phyloP scores from a whole-genome alignment of 2,888 invertebrate genomes.

The Eurytoma adleriae region DNA sequence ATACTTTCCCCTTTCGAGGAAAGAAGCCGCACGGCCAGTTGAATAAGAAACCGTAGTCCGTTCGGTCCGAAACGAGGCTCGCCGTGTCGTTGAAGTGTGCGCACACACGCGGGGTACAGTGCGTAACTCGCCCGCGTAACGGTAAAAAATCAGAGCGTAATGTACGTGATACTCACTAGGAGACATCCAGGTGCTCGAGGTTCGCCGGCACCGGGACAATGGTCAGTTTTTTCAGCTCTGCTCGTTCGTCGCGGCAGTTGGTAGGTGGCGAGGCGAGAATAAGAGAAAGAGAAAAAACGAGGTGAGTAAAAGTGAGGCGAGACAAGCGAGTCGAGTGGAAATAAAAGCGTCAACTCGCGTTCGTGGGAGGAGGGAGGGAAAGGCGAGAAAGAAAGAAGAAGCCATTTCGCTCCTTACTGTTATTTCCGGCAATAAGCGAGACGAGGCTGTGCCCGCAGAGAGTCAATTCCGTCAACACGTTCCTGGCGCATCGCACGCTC shows the following conservation, averaged over 20 bases:
- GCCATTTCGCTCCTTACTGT: slow-evolving; percentile 79
- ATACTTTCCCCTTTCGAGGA: no score
- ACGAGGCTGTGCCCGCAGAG: slow-evolving; percentile 86
- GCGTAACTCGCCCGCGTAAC: slow-evolving; percentile 1
- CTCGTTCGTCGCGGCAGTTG: neutral
- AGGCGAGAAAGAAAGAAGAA: neutral
- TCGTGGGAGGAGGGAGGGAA: neutral
- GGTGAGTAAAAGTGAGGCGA: neutral
- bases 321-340: neutral
- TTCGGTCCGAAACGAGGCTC: no score
- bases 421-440: slow-evolving; percentile 88
- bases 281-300: neutral
- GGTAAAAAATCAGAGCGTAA: slow-evolving; percentile 3
- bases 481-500: slow-evolving; percentile 87
- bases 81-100: no score
- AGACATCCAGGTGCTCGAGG: slow-evolving; percentile 87
- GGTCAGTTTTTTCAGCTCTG: slow-evolving; percentile 85
- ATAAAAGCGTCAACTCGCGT: neutral
- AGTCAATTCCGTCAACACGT: slow-evolving; percentile 85
- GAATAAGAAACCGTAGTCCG: no score
- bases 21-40: no score
- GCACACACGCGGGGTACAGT: no score
- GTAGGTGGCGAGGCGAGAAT: neutral
- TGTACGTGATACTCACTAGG: slow-evolving; percentile 77
- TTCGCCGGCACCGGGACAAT: slow-evolving; percentile 84